Conservation (phyloP, 2,797 vertebrate species). For the Melopsittacus undulatus region DNA sequence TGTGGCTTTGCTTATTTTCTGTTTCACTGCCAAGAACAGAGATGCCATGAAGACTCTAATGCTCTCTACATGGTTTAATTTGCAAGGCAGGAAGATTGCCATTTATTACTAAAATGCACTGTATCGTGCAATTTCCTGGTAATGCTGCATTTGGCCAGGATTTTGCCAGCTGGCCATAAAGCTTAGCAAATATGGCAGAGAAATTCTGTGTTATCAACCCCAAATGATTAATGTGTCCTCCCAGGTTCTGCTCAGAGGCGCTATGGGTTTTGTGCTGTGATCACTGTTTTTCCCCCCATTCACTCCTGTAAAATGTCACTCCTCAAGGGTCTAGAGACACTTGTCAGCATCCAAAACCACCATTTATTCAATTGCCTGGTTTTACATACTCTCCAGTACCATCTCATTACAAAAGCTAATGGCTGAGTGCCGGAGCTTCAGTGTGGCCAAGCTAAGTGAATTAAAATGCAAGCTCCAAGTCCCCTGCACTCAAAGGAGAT, state of each 20-base stretch:
- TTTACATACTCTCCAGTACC: not conserved
- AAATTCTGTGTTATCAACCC: not conserved
- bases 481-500: not conserved
- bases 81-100: not conserved
- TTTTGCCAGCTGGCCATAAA: conserved; percentile 5
- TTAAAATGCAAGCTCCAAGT: not conserved
- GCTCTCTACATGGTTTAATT: not conserved
- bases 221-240: not conserved
- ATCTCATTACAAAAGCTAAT: not conserved
- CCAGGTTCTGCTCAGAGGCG: not conserved
- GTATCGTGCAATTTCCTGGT: not conserved
- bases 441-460: not conserved
- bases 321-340: not conserved
- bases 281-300: not conserved
- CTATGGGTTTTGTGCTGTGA: not conserved
- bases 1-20: not conserved
- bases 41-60: not conserved
- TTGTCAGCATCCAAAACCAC: not conserved
- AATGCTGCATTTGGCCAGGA: not conserved
- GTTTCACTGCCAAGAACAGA: not conserved
- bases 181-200: not conserved
- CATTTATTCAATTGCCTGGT: not conserved
- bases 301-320: not conserved
- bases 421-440: not conserved
- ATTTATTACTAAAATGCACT: conserved; percentile 3